These are phyloP conservation scores for Drosophila albomicans DNA, from an alignment of 1,140 invertebrate genomes.

Conservation along the genomic window DNA sequence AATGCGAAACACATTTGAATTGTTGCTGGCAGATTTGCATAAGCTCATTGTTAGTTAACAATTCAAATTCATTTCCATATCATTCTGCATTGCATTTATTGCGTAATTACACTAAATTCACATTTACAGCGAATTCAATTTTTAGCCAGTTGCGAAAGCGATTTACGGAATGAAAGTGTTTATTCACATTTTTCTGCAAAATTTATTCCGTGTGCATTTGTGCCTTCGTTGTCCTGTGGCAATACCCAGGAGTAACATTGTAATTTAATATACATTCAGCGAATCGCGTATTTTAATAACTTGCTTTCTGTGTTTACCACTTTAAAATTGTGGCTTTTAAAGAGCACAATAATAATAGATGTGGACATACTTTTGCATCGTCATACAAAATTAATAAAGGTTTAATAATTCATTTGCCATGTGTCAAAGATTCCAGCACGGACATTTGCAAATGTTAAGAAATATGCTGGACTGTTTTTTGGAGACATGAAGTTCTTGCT, in stretches of 20 bases:
- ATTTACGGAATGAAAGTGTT: background rate
- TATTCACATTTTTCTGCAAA: background rate
- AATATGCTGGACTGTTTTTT: conserved; percentile 65
- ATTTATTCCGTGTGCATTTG: background rate
- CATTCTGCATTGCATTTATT: background rate
- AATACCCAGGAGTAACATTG: conserved; percentile 61
- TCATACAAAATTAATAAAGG: conserved; percentile 26
- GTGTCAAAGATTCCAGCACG: conserved; percentile 19
- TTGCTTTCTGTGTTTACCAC: conserved; percentile 27
- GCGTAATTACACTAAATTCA: background rate
- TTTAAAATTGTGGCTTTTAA: conserved; percentile 7
- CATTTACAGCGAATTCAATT: background rate
- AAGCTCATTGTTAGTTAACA: background rate
- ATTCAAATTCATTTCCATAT: background rate
- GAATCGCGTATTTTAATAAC: conserved; percentile 60
- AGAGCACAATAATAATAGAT: background rate
- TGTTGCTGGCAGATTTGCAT: background rate
- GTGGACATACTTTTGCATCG: background rate
- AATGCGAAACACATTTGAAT: conserved; percentile 14
- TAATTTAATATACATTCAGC: conserved; percentile 62
- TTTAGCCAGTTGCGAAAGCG: background rate
- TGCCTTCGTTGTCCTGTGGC: conserved; percentile 3
- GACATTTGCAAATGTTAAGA: conserved; percentile 62
- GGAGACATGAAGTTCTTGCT: conserved; percentile 34
- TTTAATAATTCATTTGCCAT: conserved; percentile 70